Conservation (phyloP, 1,140 invertebrate genomes). For the Achroia grisella region DNA sequence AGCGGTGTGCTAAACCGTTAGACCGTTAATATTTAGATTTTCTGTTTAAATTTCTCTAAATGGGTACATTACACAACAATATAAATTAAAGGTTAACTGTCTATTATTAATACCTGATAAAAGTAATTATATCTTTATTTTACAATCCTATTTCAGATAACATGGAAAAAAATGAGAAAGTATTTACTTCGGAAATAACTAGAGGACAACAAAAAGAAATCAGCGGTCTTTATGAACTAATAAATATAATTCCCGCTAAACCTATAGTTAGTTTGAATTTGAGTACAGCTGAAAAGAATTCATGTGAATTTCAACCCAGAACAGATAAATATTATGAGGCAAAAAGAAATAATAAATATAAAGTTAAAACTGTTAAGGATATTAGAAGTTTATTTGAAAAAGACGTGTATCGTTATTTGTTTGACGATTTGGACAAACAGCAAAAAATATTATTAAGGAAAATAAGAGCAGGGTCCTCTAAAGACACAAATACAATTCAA, state of each 20-base stretch:
- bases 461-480: slow-evolving; percentile 43
- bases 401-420: slow-evolving; percentile 37
- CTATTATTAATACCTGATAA: no score
- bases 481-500: slow-evolving; percentile 37
- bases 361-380: slow-evolving; percentile 55
- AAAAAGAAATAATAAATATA: slow-evolving; percentile 45
- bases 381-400: slow-evolving; percentile 45
- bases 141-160: background rate
- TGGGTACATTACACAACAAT: no score
- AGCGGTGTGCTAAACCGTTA: no score
- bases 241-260: slow-evolving; percentile 29
- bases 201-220: slow-evolving; percentile 25
- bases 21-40: no score
- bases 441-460: slow-evolving; percentile 45
- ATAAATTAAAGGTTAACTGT: no score
- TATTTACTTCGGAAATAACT: slow-evolving; percentile 42
- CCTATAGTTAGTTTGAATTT: slow-evolving; percentile 15
- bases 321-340: slow-evolving; percentile 46
- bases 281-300: slow-evolving; percentile 2
- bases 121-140: background rate
- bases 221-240: slow-evolving; percentile 45
- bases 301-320: slow-evolving; percentile 41
- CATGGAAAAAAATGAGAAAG: slow-evolving; percentile 34
- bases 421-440: slow-evolving; percentile 44
- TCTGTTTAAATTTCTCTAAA: no score